Percentiles rank a stretch among this genome's conserved stretches.
Evolutionary conservation across 2,888 invertebrate genomes (phyloP).

Genomic region (Beris morrisii): DNA sequence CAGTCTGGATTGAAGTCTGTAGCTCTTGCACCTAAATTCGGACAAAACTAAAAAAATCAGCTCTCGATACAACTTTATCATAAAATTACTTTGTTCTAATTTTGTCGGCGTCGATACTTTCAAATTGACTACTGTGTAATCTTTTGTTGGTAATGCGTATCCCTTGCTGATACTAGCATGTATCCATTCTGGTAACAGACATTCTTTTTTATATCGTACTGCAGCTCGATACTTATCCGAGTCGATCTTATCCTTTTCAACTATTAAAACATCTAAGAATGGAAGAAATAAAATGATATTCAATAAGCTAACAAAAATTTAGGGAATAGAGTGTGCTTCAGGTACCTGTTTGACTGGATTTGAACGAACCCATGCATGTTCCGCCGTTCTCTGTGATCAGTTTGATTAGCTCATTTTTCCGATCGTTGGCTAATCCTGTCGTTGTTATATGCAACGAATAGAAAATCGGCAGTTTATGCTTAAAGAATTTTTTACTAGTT

Average conservation of each 20-base stretch:
- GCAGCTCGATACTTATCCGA: conserved; percentile 54
- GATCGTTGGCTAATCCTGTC: conserved; percentile 66
- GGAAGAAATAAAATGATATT: conserved; percentile 39
- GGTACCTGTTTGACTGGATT: conserved; percentile 41
- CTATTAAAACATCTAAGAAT: conserved; percentile 53
- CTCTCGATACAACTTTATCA: not conserved
- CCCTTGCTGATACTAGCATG: conserved; percentile 74
- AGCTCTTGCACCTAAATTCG: conserved; percentile 34
- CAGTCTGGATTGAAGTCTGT: conserved; percentile 50
- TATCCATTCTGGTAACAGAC: conserved; percentile 79
- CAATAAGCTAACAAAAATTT: no score
- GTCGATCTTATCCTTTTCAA: conserved; percentile 49
- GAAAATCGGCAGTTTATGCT: conserved; percentile 68
- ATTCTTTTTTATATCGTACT: conserved; percentile 56
- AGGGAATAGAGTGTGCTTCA: not conserved
- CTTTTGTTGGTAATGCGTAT: conserved; percentile 65
- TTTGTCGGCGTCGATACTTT: conserved; percentile 74
- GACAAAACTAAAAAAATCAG: not conserved
- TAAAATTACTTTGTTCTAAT: conserved; percentile 41
- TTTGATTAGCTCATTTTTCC: conserved; percentile 62
- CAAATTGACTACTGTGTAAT: conserved; percentile 63
- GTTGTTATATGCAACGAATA: conserved; percentile 76
- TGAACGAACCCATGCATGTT: conserved; percentile 58
- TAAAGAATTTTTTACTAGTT: conserved; percentile 67
- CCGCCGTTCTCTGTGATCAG: conserved; percentile 76